Base-by-base conservation (phyloP, 2,113 vertebrate species). In the Hippocampus mohnikei region DNA sequence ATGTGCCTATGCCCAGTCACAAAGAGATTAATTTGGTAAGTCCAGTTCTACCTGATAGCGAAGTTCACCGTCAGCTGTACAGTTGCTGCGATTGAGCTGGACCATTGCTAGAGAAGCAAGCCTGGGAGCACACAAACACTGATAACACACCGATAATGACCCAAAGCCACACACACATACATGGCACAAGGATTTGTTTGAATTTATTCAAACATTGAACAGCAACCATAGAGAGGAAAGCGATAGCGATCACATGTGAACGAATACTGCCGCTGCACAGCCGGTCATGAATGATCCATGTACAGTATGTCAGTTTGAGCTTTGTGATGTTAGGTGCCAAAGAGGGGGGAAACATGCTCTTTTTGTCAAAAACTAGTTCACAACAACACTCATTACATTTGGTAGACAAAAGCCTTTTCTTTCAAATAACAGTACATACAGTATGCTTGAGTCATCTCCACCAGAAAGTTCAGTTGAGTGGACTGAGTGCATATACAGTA, bases 141-240 rank as follows among this genome's bases (percentile, higher is more conserved):
- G 91, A 74, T 87, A 82, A 84, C 71, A 81, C 55, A 66, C 56
- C 21, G 62, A 79, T 71, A 68, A 59, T 29, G 59, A 70, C 4
- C 52, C 53, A 53, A 56, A 53, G 50, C 52, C 68, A 73, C 72
- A 72, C 72, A 72, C n/a, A 27, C 40, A 37, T 16, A 48, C 69
- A 78, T n/a, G 50, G 67, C 63, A 85, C 77, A 83, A 72, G 78
- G 75, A 86, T 75, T 72, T 64, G 72, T 78, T 46, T 84, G 81
- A 73, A 46, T 90, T 90, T 91, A 89, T 91, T 89, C 69, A 81
- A 76, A 89, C 87, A 88, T 71, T 85, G 67, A 86, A 83, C 80
- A 64, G 77, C 72, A 67, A 86, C 75, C 79, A 85, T 67, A 78
- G 71, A 82, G 74, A 84, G 79, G 58, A 79, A 75, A 65, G 55